Base-by-base conservation (phyloP, 2,113 vertebrate species). In the Urocitellus parryii region DNA sequence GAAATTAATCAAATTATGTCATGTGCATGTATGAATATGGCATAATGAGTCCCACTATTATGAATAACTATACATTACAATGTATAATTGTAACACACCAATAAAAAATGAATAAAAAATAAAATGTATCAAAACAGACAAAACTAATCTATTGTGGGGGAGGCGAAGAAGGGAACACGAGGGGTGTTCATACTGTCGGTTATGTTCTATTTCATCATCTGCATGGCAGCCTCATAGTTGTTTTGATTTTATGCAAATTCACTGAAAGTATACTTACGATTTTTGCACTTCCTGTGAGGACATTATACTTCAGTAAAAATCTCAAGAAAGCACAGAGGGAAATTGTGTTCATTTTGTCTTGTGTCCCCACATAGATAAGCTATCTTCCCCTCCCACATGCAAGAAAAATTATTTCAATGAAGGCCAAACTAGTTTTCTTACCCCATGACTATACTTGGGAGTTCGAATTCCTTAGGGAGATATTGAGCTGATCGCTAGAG, bases 331-430 rank as follows among this genome's bases (percentile, higher is more conserved):
- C 8, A 68, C 8, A 84, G 34, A 63, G 24, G 24, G 61, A 24
- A 63, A 63, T 27, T 63, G 22, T 63, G 24, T 63, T 63, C 22
- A 63, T 63, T 63, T 63, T 63, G 24, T 27, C 24, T 63, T 10
- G 61, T 63, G 27, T 70, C 18, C 0, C 29, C 37, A 63, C 22
- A 25, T 27, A 85, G 9, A 65, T 9, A 70, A 56, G 14, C 25
- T 79, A 3, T 61, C 45, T 76, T 10, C 20, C 51, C 5, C 2
- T 14, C 24, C 65, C 65, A 29, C 25, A 13, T 25, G n/a, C 9
- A 63, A 91, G 63, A 39, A 79, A 87, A 82, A 63, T 68, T 80
- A 88, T 90, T 90, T 88, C 56, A 65, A 27, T 78, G 53, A 88
- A 61, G 8, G 39, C 7, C 37, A 61, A 77, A 91, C n/a, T 72